Conservation (phyloP, 2,797 vertebrate species). For the Onychomys leucogaster region DNA sequence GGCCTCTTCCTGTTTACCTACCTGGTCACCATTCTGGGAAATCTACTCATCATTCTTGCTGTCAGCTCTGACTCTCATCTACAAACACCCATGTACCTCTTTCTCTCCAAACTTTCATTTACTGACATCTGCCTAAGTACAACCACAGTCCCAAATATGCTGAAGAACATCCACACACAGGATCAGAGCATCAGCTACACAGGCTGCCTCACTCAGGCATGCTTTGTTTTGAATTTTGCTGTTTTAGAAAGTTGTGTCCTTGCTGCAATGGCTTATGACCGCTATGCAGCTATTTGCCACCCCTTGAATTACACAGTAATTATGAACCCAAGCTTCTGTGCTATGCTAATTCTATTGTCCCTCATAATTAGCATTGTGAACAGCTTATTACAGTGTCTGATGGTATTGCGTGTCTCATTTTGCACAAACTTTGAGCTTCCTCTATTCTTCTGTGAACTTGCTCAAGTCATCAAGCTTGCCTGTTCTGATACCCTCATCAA, state of each 20-base stretch:
- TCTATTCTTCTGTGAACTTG: conserved; percentile 7
- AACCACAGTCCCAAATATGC: neutral
- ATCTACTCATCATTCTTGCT: neutral
- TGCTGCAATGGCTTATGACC: conserved; percentile 11
- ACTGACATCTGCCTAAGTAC: neutral
- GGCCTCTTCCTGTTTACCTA: neutral
- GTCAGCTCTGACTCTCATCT: neutral
- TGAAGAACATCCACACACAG: neutral
- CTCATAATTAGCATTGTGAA: neutral
- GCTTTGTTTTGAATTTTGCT: conserved; percentile 13
- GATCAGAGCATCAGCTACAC: neutral
- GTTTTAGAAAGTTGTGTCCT: conserved; percentile 12
- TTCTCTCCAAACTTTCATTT: conserved; percentile 16
- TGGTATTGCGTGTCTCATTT: neutral
- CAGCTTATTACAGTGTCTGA: neutral
- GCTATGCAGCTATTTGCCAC: conserved; percentile 16
- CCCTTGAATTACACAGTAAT: neutral
- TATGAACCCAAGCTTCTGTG: neutral
- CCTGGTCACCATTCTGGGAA: neutral
- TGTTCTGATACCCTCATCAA: neutral
- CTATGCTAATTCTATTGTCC: neutral
- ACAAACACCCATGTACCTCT: neutral
- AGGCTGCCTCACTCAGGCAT: neutral
- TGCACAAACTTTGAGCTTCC: neutral
- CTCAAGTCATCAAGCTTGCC: conserved; percentile 1